Base-by-base conservation (phyloP, 2,888 invertebrate genomes). In the Unio pictorum region DNA sequence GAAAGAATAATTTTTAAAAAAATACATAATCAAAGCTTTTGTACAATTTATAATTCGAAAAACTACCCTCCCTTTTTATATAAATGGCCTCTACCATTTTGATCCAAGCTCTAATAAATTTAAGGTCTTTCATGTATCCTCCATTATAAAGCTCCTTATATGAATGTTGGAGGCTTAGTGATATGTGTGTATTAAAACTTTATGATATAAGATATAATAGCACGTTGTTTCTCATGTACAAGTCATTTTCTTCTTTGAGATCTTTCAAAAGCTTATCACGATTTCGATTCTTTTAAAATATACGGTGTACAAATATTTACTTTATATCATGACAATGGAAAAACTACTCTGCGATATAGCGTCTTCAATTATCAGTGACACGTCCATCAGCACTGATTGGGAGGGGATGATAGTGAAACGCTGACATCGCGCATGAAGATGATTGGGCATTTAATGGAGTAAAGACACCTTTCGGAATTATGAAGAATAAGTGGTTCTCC, bases 361-460 rank as follows among this genome's bases (percentile, higher is more conserved):
- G 66, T 28, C 72, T 64, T 69, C 69, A 72, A 15, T 69, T 72
- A 62, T 72, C 72, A 18, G 64, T 60, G 3, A 72, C 69, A 6
- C 72, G 30, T 15, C 65, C 69, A 61, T 63, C 62, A 5, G 69
- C 67, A 55, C 66, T 69, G 20, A 61, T 58, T 2, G 72, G 72
- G 17, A 72, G 30, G 8, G 65, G 45, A 26, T 69, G 8, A 55
- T 62, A 69, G 6, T 28, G 18, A n/a, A 69, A 72, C 28, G 72
- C 69, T 0, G 55, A 20, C 20, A 34, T 57, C 18, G 58, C 34
- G 66, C 69, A 69, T 1, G 69, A n/a, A 4, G 72, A 69, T 20
- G 72, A 67, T 34, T 72, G 72, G 1, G 66, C 69, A 56, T 72
- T 72, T 28, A 72, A 64, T 20, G 72, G 72, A 11, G 69, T 55